Conservation (phyloP, 2,797 vertebrate species). For the Menidia menidia region DNA sequence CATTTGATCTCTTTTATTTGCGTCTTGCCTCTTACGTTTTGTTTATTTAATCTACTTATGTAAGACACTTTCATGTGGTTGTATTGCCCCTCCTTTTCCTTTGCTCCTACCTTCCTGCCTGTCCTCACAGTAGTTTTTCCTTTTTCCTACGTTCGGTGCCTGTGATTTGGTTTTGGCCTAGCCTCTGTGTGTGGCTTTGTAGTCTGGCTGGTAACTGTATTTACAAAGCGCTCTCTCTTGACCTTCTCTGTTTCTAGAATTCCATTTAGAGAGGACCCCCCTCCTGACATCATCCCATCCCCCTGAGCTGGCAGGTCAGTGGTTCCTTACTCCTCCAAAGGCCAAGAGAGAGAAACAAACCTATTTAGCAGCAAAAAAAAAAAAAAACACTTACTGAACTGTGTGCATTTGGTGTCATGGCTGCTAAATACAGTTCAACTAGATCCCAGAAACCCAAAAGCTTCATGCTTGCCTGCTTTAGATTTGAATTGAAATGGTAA, state of each 20-base stretch:
- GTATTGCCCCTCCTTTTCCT: constrained; percentile 50
- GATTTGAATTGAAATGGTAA: background rate
- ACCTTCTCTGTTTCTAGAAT: constrained; percentile 93
- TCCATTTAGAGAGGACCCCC: constrained; percentile 99
- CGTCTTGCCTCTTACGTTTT: constrained; percentile 27
- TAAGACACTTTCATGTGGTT: constrained; percentile 50
- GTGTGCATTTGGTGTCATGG: background rate
- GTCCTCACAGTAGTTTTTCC: constrained; percentile 32
- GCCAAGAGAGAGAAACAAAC: constrained; percentile 9
- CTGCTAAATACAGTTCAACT: constrained; percentile 8
- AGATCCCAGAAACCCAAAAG: constrained; percentile 10
- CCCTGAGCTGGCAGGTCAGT: constrained; percentile 97
- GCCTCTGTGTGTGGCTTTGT: constrained; percentile 53
- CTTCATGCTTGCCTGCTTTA: background rate
- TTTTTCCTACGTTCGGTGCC: constrained; percentile 24
- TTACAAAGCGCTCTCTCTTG: constrained; percentile 85
- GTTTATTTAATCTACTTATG: constrained; percentile 65
- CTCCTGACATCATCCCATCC: constrained; percentile 96
- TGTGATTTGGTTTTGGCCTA: constrained; percentile 17
- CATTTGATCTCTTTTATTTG: constrained; percentile 11
- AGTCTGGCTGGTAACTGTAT: constrained; percentile 53
- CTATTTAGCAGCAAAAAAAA: constrained; percentile 23
- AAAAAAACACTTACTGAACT: constrained; percentile 12
- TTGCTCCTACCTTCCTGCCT: constrained; percentile 53
- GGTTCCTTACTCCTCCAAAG: constrained; percentile 72